Evolutionary conservation across 2,888 invertebrate genomes (phyloP), one percentile per base, ranked within the genome.

Genomic region (Gonocerus acuteangulatus): DNA sequence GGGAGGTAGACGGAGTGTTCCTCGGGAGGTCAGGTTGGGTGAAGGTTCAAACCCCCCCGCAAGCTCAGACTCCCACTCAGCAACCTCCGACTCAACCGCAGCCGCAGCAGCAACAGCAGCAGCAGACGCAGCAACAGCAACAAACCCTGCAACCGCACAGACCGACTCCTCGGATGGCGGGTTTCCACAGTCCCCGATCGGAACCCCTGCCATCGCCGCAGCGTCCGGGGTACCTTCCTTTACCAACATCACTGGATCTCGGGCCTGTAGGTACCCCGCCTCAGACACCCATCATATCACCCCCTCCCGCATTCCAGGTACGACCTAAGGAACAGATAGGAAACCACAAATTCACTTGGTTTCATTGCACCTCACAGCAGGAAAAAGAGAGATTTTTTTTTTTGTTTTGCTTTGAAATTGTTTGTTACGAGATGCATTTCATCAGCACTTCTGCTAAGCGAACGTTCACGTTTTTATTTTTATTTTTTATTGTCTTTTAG

Each of bases 281-380:
- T n/a, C 74, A 82, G 13, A 84, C 84, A 1, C 84, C 84, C 6
- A 85, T 85, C 62, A 79, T 85, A 48, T 84, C 84, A 15, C 84
- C 84, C 9, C 84, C 84, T 1, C 84, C 83, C 9, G 84, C 84
- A 9, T 85, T 85, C 71, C 84, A 85, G 71, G 83, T 59, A 39
- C 15, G 39, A 2, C 27, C 27, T 27, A 4, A 6, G 27, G 27
- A 27, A 27, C 27, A 27, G 27, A 27, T 27, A 27, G 4, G 27
- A 27, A 27, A 27, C 27, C 27, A 9, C 27, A 27, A 4, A 27
- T 9, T 6, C 27, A 4, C 9, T 27, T 27, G 27, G 27, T 27
- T 27, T 27, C 27, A 27, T 27, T 27, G 27, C 27, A 27, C 27
- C 27, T 27, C 27, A 27, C 4, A 27, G 27, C 27, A 27, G 27